phyloP scores from a whole-genome alignment of 2,888 invertebrate species.

The Callosobruchus maculatus region DNA sequence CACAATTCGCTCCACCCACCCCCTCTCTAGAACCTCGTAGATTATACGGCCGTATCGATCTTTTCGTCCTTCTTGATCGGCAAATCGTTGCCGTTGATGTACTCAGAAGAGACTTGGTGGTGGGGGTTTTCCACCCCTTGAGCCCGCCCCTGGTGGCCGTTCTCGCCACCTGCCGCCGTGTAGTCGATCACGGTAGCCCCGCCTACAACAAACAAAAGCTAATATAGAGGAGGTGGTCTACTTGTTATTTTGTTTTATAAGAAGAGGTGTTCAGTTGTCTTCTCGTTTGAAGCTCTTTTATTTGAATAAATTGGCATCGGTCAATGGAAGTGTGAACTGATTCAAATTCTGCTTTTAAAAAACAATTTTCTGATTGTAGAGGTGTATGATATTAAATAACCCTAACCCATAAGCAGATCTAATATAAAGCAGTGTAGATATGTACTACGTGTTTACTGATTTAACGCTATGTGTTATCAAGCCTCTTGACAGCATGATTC shows the following conservation, averaged over 20 bases:
- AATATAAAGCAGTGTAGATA: no score
- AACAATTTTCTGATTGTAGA: no score
- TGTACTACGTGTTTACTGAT: no score
- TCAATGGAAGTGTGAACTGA: no score
- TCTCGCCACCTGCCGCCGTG: constrained; percentile 36
- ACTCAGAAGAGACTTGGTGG: constrained; percentile 56
- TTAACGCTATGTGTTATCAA: no score
- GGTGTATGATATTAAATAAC: no score
- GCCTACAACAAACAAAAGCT: constrained; percentile 39
- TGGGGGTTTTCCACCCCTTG: constrained; percentile 52
- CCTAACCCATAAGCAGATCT: no score
- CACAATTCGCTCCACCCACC: background rate
- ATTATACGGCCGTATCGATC: constrained; percentile 59
- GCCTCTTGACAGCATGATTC: background rate
- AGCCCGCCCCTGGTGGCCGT: constrained; percentile 38
- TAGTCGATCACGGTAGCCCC: constrained; percentile 51
- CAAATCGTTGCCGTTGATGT: constrained; percentile 55
- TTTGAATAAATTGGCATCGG: no score
- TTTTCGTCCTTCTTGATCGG: constrained; percentile 56
- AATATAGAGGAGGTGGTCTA: constrained; percentile 19
- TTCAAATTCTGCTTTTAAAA: no score
- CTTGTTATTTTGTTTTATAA: background rate
- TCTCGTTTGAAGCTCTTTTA: no score
- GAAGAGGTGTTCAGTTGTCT: no score
- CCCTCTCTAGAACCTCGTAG: constrained; percentile 1